These are phyloP conservation scores for Coleophora flavipennella DNA, from an alignment of 2,888 invertebrate genomes.

Conservation along the genomic window DNA sequence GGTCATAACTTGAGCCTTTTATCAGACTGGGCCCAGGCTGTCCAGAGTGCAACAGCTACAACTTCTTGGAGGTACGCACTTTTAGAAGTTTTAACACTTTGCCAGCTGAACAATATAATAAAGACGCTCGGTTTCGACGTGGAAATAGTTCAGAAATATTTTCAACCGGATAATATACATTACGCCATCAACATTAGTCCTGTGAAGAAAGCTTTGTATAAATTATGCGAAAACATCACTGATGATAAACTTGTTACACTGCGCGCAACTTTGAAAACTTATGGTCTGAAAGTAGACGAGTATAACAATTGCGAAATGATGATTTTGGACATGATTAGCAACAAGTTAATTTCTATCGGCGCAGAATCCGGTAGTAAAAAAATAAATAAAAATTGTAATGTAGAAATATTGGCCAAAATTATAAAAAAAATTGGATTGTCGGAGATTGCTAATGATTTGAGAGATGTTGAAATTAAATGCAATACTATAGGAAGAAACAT, in stretches of 20 bases:
- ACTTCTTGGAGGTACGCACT: not conserved
- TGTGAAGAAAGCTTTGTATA: not conserved
- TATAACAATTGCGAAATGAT: not conserved
- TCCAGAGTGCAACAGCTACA: not conserved
- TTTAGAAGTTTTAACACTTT: not conserved
- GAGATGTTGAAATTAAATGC: not conserved
- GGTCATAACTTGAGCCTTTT: no score
- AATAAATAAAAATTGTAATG: not conserved
- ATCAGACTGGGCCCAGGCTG: no score
- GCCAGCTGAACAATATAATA: not conserved
- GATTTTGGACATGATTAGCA: not conserved
- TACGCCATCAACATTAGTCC: not conserved
- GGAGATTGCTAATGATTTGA: not conserved
- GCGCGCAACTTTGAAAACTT: not conserved
- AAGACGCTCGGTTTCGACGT: not conserved
- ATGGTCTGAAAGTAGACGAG: not conserved
- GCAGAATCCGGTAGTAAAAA: not conserved
- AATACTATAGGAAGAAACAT: not conserved
- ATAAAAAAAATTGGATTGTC: not conserved
- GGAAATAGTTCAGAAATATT: not conserved
- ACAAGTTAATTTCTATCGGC: not conserved
- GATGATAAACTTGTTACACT: not conserved
- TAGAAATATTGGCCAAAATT: not conserved
- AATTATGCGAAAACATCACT: not conserved
- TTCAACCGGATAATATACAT: not conserved